phyloP scores from a whole-genome alignment of 2,113 vertebrate genomes.

The Lipophrys pholis region DNA sequence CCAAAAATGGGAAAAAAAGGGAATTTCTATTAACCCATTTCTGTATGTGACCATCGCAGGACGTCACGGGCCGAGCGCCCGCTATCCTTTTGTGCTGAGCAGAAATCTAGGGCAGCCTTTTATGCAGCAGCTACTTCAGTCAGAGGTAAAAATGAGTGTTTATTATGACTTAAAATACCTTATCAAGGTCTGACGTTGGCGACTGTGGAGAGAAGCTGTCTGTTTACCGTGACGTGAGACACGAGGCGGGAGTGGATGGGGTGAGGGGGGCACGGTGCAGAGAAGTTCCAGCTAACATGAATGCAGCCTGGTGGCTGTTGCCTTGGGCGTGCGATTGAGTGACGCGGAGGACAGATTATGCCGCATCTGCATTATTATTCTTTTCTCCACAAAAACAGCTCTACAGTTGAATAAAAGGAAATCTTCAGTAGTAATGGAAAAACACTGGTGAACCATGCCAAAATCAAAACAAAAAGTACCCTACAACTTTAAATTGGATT shows the following conservation, averaged over 20 bases:
- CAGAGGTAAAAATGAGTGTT: slow-evolving; percentile 45
- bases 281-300: slow-evolving; percentile 52
- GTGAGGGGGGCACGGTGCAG: slow-evolving; percentile 32
- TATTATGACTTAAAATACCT: slow-evolving; percentile 60
- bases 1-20: not conserved
- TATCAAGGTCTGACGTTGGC: slow-evolving; percentile 60
- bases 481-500: not conserved
- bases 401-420: slow-evolving; percentile 30
- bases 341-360: slow-evolving; percentile 61
- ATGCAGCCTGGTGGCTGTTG: slow-evolving; percentile 52
- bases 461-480: not conserved
- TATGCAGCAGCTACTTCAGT: slow-evolving; percentile 36
- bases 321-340: slow-evolving; percentile 65
- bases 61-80: slow-evolving; percentile 3
- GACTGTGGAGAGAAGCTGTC: slow-evolving; percentile 24
- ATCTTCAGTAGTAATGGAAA: slow-evolving; percentile 16
- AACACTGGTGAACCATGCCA: slow-evolving; percentile 9
- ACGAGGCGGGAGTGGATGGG: slow-evolving; percentile 6
- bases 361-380: slow-evolving; percentile 34
- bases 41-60: slow-evolving; percentile 1
- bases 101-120: slow-evolving; percentile 49
- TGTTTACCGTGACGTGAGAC: slow-evolving; percentile 48
- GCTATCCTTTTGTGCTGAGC: slow-evolving; percentile 39
- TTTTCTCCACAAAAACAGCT: slow-evolving; percentile 44
- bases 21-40: slow-evolving; percentile 45